These are phyloP conservation scores for Psettodes erumei DNA, from an alignment of 2,113 vertebrate species.

Conservation along the genomic window DNA sequence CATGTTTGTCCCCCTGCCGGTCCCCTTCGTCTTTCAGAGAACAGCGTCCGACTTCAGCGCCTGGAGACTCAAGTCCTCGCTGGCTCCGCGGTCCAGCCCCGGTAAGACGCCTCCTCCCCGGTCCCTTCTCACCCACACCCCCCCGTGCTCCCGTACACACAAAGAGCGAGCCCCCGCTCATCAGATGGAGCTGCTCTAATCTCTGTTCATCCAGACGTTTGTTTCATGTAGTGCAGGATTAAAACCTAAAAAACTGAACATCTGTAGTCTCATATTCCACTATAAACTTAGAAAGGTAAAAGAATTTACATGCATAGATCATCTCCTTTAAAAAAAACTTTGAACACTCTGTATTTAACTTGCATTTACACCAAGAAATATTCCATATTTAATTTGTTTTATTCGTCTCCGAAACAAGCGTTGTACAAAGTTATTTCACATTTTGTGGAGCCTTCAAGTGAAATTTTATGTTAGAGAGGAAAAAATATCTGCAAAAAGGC, in stretches of 20 bases:
- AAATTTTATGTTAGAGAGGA: background rate
- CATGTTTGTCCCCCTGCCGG: constrained; percentile 84
- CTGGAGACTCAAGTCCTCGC: constrained; percentile 88
- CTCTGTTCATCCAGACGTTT: background rate
- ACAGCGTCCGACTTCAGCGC: constrained; percentile 87
- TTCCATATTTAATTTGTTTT: too few relatives aligned
- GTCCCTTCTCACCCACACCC: background rate
- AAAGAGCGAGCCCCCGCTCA: background rate
- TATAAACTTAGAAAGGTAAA: background rate
- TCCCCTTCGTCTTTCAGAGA: constrained; percentile 90
- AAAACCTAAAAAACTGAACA: too few relatives aligned
- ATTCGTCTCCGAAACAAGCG: background rate
- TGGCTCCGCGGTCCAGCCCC: constrained; percentile 85
- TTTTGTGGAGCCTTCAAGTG: background rate
- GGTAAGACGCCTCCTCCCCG: constrained; percentile 75
- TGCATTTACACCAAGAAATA: too few relatives aligned
- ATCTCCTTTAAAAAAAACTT: background rate
- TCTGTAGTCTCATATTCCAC: too few relatives aligned
- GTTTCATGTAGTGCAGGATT: too few relatives aligned
- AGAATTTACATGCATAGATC: background rate
- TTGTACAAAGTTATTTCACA: background rate
- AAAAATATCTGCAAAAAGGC: background rate
- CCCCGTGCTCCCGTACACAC: background rate
- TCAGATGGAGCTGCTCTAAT: background rate
- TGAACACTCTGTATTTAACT: background rate